Conservation (phyloP, 2,888 invertebrate genomes). For the Dryomyza anilis region DNA sequence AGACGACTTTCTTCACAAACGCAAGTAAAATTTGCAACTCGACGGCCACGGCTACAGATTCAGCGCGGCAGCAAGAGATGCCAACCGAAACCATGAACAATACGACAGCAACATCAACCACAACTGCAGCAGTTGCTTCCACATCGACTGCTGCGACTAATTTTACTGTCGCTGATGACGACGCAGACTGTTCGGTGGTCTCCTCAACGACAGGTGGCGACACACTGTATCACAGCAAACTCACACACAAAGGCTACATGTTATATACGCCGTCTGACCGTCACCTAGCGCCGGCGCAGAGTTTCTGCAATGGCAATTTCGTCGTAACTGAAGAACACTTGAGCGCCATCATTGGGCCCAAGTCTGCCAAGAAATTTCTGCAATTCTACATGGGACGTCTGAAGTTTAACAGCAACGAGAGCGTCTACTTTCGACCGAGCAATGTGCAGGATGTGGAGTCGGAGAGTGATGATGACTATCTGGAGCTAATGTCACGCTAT, state of each 20-base stretch:
- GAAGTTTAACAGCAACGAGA: constrained; percentile 46
- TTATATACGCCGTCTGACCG: constrained; percentile 41
- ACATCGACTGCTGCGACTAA: neutral
- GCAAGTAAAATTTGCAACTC: constrained; percentile 46
- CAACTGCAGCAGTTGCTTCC: neutral
- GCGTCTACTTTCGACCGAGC: constrained; percentile 48
- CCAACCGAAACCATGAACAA: constrained; percentile 24
- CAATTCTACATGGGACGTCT: constrained; percentile 46
- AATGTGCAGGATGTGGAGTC: constrained; percentile 23
- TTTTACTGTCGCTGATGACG: too few species aligned
- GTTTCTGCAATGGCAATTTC: constrained; percentile 34
- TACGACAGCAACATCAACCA: neutral
- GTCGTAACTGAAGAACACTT: constrained; percentile 48
- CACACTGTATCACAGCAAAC: too few species aligned
- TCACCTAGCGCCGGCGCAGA: constrained; percentile 10
- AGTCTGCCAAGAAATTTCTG: constrained; percentile 44
- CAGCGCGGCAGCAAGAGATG: too few species aligned
- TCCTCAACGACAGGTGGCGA: constrained; percentile 47
- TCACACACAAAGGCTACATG: constrained; percentile 39
- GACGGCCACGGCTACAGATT: constrained; percentile 44
- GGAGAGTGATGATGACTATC: constrained; percentile 45
- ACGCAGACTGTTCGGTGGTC: constrained; percentile 47
- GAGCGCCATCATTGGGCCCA: constrained; percentile 44
- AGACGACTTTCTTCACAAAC: constrained; percentile 37
- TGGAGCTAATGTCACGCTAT: constrained; percentile 38